Percentiles rank a stretch among this genome's conserved stretches.
phyloP scores from a whole-genome alignment of 2,113 vertebrate genomes.

The Nesospiza acunhae region DNA sequence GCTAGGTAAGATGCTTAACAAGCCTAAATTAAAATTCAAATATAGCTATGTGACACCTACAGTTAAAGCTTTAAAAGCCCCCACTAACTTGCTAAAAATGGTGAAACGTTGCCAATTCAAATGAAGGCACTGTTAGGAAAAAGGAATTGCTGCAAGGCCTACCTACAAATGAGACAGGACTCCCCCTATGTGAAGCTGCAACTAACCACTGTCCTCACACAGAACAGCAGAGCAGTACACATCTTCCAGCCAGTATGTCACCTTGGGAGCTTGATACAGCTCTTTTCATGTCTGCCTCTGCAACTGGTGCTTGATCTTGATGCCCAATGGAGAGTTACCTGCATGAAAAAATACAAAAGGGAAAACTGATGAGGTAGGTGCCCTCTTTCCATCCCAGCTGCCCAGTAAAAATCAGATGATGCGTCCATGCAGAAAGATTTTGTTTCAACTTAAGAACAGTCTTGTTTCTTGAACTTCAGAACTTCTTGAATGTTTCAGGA shows the following conservation, averaged over 20 bases:
- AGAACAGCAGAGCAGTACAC: not conserved
- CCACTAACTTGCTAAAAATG: not conserved
- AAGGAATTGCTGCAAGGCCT: not conserved
- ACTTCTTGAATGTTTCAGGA: not conserved
- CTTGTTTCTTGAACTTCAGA: not conserved
- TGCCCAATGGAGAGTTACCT: not conserved
- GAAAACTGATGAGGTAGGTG: not conserved
- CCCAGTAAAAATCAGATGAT: rapidly evolving
- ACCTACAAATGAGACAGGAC: not conserved
- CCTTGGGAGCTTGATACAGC: not conserved
- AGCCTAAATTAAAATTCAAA: not conserved
- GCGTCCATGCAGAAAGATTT: rapidly evolving
- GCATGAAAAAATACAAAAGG: not conserved
- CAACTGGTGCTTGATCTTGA: not conserved
- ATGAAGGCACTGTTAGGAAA: not conserved
- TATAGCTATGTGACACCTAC: not conserved
- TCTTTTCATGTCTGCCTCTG: not conserved
- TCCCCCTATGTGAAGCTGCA: not conserved
- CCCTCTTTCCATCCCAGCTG: not conserved
- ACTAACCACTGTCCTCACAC: not conserved
- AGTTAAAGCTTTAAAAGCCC: not conserved
- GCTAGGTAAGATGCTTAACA: rapidly evolving
- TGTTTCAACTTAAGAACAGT: not conserved
- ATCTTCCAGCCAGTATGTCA: not conserved
- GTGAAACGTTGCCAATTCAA: not conserved